Base-by-base conservation (phyloP, 2,113 vertebrate genomes). In the Piliocolobus tephrosceles region DNA sequence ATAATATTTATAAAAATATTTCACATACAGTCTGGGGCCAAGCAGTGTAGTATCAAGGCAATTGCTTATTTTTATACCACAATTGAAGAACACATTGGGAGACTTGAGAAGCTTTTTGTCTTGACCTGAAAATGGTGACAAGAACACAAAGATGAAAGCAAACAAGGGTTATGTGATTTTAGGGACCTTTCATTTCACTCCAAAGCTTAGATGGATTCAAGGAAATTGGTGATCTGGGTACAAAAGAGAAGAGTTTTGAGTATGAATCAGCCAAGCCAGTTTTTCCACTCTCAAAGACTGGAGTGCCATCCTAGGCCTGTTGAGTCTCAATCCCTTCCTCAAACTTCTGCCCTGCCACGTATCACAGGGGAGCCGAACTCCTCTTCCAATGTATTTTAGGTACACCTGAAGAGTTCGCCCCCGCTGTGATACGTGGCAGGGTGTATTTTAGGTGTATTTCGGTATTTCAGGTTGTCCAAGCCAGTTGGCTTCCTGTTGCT, bases 1-100 rank as follows among this genome's bases (percentile, higher is more conserved):
- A 90, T 8, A 72, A 25, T 84, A 52, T 72, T 95, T 96, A 90
- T 93, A 85, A 78, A 96, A 86, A 80, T 82, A 83, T 66, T 32
- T 78, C 40, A 95, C 64, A 11, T 58, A 38, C 10, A 79, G 35
- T 88, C 89, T 96, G 70, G 52, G 45, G 58, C 30, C 32, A 94
- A 86, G 47, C 5, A 4, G 12, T 40, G 4, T 35, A 55, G 38
- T 27, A 47, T 25, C 22, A 96, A 79, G 52, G n/a, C 35, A 82
- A 58, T 6, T 55, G 12, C 12, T n/a, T 58, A 11, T 64, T 75
- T 43, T 90, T 78, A 8, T 20, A 40, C 30, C 23, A 68, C 50
- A 75, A 11, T 5, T 12, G 8, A 64, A 58, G 20, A 80, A 45
- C 43, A 85, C 22, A 76, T n/a, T 38, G 45, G 20, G 17, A 89